Evolutionary conservation across 2,797 vertebrate genomes (phyloP), one percentile per base, ranked within the genome.

Genomic region (Semotilus atromaculatus): DNA sequence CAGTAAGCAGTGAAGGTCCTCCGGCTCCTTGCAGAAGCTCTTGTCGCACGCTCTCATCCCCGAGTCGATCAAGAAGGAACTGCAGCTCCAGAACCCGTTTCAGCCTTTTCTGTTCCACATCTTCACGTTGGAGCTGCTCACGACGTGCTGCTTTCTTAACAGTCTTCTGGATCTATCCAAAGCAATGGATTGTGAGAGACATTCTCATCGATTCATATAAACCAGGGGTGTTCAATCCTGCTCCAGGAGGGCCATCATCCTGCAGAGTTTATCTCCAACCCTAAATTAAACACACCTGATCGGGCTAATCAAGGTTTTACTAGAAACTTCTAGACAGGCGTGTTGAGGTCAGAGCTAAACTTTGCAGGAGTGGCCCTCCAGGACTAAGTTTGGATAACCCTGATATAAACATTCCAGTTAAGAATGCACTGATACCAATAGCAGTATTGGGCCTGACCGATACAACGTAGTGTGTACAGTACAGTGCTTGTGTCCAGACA

Each of bases 141-240:
- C 98, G 95, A 10, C 98, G 96, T n/a, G 95, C 96, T 5, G 96
- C 96, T 95, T 99, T 99, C 90, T 98, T 99, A 90, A 97, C 97
- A 18, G 95, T 96, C 92, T 99, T 99, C 93, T 99, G 97, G 88
- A 99, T 96, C 98, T 99, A 89, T 23, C 66, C 2, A 8, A 85
- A 7, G 55, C 1, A 43, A 58, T n/a, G 68, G 26, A 82, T 36
- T 64, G 18, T 38, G 14, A 18, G 45, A 67, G 23, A 76, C 14
- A 23, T 31, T 62, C 16, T 23, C 10, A n/a, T 23, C 0, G 2
- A 55, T 29, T 1, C 18, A 14, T 53, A 18, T 7, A 29, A 73
- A 77, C n/a, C n/a, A 31, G 3, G 29, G 16, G 62, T 31, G 60
- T 18, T 18, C 29, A 64, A 31, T 62, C 26, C 2, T 3, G 26